A percentile compares a stretch with the other conserved stretches of the same genome.
Evolutionary conservation across 2,113 vertebrate genomes (phyloP).

Genomic region (Vicugna pacos): DNA sequence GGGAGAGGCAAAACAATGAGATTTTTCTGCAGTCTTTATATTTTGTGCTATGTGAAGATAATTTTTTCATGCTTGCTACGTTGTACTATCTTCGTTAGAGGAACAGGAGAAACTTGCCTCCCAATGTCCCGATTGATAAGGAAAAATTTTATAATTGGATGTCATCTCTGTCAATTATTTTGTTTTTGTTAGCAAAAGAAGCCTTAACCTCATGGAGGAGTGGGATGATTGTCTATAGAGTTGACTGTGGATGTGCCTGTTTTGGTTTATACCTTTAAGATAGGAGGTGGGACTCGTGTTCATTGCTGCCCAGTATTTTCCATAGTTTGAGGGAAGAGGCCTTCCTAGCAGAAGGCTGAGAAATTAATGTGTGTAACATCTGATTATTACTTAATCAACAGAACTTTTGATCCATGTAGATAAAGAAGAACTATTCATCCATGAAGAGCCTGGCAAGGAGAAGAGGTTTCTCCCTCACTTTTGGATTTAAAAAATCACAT

Average conservation of each 20-base stretch:
- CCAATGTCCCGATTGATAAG: neutral
- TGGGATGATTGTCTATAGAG: neutral
- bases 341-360: neutral
- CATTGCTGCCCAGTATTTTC: neutral
- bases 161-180: neutral
- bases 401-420: neutral
- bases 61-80: neutral
- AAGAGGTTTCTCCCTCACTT: neutral
- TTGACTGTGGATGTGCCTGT: fast-evolving
- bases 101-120: neutral
- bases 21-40: neutral
- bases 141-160: neutral
- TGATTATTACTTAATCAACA: neutral
- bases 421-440: neutral
- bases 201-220: neutral
- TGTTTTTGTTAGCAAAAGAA: constrained; percentile 23
- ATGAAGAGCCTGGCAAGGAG: neutral
- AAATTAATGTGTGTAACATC: neutral
- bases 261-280: neutral
- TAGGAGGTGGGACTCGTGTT: neutral
- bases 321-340: neutral
- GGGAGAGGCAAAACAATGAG: neutral
- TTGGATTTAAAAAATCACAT: neutral
- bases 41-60: neutral
- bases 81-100: neutral